phyloP scores from a whole-genome alignment of 2,113 vertebrate genomes.

The Dicaeum eximium region DNA sequence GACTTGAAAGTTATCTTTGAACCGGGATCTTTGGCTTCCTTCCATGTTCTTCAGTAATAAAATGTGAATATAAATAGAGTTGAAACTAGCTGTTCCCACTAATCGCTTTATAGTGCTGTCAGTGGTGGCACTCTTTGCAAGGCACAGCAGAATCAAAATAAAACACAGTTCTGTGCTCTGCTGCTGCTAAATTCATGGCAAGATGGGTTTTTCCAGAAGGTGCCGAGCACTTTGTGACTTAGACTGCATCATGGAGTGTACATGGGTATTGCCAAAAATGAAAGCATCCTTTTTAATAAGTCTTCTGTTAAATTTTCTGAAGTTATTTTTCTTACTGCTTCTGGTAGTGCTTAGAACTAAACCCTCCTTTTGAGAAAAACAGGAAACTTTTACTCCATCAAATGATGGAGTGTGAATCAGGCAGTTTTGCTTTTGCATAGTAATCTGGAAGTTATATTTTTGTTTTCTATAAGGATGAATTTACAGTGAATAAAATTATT shows the following conservation, averaged over 20 bases:
- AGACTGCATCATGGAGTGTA: background rate
- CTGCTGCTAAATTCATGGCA: background rate
- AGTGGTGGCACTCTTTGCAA: background rate
- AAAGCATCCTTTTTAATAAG: background rate
- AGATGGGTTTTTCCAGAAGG: background rate
- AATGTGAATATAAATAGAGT: constrained; percentile 57
- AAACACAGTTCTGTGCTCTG: background rate
- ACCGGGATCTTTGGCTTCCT: constrained; percentile 32
- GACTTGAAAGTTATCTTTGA: constrained; percentile 62
- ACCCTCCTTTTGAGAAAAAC: background rate
- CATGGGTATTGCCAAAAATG: background rate
- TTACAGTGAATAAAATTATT: background rate
- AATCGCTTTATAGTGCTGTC: background rate
- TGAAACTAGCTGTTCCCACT: constrained; percentile 22
- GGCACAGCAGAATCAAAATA: background rate
- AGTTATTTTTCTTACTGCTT: background rate
- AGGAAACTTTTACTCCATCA: background rate
- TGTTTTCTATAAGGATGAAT: background rate
- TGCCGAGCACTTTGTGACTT: background rate
- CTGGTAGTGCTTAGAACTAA: background rate
- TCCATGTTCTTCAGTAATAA: constrained; percentile 60
- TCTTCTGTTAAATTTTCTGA: background rate
- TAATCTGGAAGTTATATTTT: background rate
- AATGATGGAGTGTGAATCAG: fast-evolving
- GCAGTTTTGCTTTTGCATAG: background rate